These are phyloP conservation scores for Indri indri DNA, from an alignment of 2,113 vertebrate genomes.

Conservation along the genomic window DNA sequence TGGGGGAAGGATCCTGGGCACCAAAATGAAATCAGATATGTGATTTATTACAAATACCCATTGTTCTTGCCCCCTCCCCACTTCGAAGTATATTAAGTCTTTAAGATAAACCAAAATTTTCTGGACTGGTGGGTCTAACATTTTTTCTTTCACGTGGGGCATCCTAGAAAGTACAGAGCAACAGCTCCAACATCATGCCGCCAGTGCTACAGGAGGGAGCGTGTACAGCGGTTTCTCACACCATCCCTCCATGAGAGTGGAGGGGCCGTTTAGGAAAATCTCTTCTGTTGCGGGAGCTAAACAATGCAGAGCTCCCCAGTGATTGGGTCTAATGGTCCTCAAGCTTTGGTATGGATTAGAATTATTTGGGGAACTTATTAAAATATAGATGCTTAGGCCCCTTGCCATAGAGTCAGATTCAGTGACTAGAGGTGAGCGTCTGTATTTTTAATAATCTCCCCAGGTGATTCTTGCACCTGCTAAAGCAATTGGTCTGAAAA, in stretches of 20 bases:
- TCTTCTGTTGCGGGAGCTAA: neutral
- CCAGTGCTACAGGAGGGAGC: neutral
- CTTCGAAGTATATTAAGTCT: neutral
- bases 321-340: neutral
- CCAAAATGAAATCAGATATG: neutral
- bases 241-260: neutral
- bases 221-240: neutral
- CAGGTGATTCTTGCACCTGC: neutral
- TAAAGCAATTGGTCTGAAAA: neutral
- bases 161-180: neutral
- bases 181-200: fast-evolving
- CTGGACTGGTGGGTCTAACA: neutral
- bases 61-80: neutral
- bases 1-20: neutral
- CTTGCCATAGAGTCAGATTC: neutral
- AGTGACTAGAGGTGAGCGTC: neutral
- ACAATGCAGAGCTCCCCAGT: neutral
- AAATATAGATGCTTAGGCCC: neutral
- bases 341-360: neutral
- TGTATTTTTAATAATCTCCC: conserved; percentile 10
- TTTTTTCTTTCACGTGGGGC: neutral
- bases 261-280: neutral
- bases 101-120: neutral
- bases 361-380: conserved; percentile 11
- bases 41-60: neutral